Base-by-base conservation (phyloP, 1,140 invertebrate species). In the Araneus ventricosus region DNA sequence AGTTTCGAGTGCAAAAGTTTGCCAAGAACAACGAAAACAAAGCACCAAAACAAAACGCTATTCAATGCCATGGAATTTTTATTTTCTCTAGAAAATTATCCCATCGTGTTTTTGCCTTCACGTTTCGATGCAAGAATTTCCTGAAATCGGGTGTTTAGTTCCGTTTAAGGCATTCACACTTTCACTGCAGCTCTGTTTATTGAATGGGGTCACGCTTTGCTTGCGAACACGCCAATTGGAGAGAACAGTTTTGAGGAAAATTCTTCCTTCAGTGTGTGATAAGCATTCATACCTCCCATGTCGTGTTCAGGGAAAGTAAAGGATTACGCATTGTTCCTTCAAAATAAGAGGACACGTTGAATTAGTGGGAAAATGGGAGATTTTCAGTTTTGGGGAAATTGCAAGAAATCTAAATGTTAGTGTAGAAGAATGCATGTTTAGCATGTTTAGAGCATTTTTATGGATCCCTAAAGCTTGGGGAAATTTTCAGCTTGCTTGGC, bases 71-170 rank as follows among this genome's bases (percentile, higher is more conserved):
- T 75, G 70, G 30, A 75, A 34, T 34, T 75, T 20, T 75, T 22
- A 75, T 75, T 34, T 75, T 75, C 70, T 52, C 63, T 22, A 34
- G 63, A 75, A 63, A 75, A 75, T 75, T 17, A 75, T 37, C 22
- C 5, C 20, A 22, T 75, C 70, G 70, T 75, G 70, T 37, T 75
- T 75, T 75, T 75, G 34, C 30, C 20, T 75, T 75, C 70, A 6
- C 70, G 30, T 34, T 75, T 34, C 30, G 70, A 75, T 20, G 17
- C 30, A 34, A 34, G 34, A 27, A 75, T 75, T 34, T 75, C 30
- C 70, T 34, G 34, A 75, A 75, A 75, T 75, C 30, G 70, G 17
- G 70, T 37, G 6, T 75, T 63, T 34, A 75, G 8, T 0, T 20
- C 30, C 70, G 17, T 75, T 75, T 75, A 75, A 14, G 30, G 14